These are phyloP conservation scores for Pegoplata infirma DNA, from an alignment of 2,888 invertebrate species.

Conservation along the genomic window DNA sequence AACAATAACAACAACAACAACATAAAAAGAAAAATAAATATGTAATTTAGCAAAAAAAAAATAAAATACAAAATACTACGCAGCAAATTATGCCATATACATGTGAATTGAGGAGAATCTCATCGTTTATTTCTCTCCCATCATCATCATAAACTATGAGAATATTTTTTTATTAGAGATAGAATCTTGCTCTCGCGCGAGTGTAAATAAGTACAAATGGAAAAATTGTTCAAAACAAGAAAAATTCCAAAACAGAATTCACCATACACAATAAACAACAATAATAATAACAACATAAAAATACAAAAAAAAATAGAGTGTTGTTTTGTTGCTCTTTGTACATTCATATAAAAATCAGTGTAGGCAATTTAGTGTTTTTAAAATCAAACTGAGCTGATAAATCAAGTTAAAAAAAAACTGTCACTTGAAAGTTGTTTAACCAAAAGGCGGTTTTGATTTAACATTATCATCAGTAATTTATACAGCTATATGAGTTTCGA, in stretches of 20 bases:
- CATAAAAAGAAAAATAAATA: conserved; percentile 44
- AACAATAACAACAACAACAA: conserved; percentile 26
- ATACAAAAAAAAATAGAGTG: conserved; percentile 17
- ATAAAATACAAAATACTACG: conserved; percentile 64
- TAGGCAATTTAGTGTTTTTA: not conserved
- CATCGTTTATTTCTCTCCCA: conserved; percentile 8
- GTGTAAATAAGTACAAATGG: conserved; percentile 25
- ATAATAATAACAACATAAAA: conserved; percentile 3
- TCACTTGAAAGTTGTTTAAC: too few species aligned
- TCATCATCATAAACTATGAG: not conserved
- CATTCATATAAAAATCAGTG: not conserved
- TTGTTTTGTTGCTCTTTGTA: conserved; percentile 18
- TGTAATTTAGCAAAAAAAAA: conserved; percentile 48
- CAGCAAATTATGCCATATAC: conserved; percentile 64
- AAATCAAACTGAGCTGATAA: not conserved
- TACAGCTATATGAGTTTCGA: too few species aligned
- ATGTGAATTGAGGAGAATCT: conserved; percentile 41
- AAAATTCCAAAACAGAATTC: conserved; percentile 46
- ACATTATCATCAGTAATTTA: conserved; percentile 19
- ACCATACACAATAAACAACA: conserved; percentile 28
- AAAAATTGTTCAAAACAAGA: conserved; percentile 44
- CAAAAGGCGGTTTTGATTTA: not conserved
- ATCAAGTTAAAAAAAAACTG: too few species aligned
- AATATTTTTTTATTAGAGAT: not conserved
- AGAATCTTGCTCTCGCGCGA: not conserved